Percentiles rank a stretch among this genome's conserved stretches.
Evolutionary conservation across 2,113 vertebrate genomes (phyloP).

Genomic region (Prolemur simus): DNA sequence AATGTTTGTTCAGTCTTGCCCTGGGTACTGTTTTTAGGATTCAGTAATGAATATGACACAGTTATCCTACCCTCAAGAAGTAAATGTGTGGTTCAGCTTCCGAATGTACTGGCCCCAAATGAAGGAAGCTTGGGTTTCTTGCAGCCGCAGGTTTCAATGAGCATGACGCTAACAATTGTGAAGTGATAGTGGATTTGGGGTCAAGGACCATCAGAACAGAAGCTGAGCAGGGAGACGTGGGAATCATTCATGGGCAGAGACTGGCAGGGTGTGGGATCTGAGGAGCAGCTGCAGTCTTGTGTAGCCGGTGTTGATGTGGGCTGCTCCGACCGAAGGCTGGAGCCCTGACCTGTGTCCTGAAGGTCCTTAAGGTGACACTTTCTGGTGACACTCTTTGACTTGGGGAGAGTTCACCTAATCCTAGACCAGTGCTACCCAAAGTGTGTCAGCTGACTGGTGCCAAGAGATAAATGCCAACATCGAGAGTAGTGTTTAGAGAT

Average conservation of each 20-base stretch:
- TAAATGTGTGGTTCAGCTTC: background rate
- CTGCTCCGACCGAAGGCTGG: background rate
- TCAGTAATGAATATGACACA: background rate
- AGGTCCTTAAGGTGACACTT: background rate
- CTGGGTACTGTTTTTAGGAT: background rate
- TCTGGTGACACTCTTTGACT: background rate
- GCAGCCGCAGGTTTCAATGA: background rate
- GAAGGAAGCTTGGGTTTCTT: background rate
- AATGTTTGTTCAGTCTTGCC: background rate
- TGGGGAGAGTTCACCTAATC: background rate
- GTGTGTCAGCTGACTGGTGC: background rate
- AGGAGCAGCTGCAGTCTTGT: rapidly evolving
- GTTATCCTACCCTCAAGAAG: background rate
- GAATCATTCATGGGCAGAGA: background rate
- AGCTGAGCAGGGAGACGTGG: background rate
- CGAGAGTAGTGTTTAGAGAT: background rate
- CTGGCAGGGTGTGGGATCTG: background rate
- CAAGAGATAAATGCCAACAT: background rate
- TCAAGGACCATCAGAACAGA: background rate
- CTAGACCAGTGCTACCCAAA: background rate
- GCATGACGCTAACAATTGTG: background rate
- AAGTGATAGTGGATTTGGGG: background rate
- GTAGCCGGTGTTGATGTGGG: background rate
- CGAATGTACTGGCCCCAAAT: background rate
- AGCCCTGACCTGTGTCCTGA: background rate